These are phyloP conservation scores for Nemurella pictetii DNA, from an alignment of 2,888 invertebrate genomes.

Conservation along the genomic window DNA sequence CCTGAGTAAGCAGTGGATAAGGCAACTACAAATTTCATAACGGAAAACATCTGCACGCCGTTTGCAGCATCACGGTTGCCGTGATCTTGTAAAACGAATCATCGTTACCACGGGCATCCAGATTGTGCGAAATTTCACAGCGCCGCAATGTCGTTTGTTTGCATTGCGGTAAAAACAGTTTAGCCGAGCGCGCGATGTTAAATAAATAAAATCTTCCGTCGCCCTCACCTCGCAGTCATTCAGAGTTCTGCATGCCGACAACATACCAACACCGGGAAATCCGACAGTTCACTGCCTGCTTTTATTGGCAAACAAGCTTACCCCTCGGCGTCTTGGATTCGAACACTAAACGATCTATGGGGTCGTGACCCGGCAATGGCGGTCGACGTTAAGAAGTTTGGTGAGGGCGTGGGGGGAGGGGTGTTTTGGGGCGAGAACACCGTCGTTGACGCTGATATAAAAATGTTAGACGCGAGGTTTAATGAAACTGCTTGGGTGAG, in stretches of 20 bases:
- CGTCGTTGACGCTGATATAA: background rate
- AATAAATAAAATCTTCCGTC: background rate
- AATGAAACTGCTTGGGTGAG: background rate
- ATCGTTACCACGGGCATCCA: too few species aligned
- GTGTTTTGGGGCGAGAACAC: background rate
- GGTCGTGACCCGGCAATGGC: constrained; percentile 6
- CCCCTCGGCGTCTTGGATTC: background rate
- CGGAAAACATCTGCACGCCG: too few species aligned
- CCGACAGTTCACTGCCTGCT: background rate
- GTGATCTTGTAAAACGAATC: too few species aligned
- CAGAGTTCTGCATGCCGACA: background rate
- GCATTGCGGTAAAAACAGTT: background rate
- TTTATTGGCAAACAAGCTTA: background rate
- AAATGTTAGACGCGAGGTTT: background rate
- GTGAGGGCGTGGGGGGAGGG: background rate
- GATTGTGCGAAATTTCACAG: too few species aligned
- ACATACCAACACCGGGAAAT: too few species aligned
- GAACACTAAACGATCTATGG: constrained; percentile 29
- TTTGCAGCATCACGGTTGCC: too few species aligned
- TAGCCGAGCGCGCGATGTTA: background rate
- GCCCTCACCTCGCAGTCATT: background rate
- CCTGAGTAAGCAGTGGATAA: too few species aligned
- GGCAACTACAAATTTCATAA: too few species aligned
- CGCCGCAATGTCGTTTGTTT: background rate
- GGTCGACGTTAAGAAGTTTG: background rate